Base-by-base conservation (phyloP, 2,888 invertebrate genomes). In the Synergus umbraculus region DNA sequence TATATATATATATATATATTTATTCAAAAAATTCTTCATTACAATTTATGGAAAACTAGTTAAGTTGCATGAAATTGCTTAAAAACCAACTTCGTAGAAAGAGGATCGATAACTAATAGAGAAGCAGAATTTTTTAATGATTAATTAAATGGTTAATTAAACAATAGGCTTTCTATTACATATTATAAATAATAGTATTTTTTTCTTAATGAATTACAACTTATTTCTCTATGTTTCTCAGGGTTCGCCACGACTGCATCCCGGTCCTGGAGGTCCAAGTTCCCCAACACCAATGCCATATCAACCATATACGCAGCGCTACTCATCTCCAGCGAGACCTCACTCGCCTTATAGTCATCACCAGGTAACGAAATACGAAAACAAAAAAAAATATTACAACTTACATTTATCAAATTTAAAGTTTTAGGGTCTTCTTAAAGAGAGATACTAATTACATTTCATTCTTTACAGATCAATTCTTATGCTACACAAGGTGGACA, bases 251-350 rank as follows among this genome's bases (percentile, higher is more conserved):
- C 89, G 92, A 85, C 87, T 91, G 85, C 92, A 92, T 83, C 89
- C 91, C 83, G 91, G 91, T 78, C 91, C 91, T 76, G 91, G 91
- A 82, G 91, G 91, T 80, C 91, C 91, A n/a, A 91, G 90, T 87
- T 91, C 92, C 81, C 91, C 92, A 69, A 91, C 91, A 69, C 90
- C 92, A 79, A 90, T 92, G 90, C 91, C 92, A 88, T 92, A 92
- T 89, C 92, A 91, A 84, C 91, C 92, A 78, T 92, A 92, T 80
- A 90, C 90, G 78, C 92, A 91, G 85, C 91, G 92, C 79, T 92
- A 92, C 84, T 89, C 92, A 73, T 91, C 92, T 83, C 90, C 92
- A 79, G 84, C 92, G 65, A 90, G 92, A 87, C 90, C 92, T 76
- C 92, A 92, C 76, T 89, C 92, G 77, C 92, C 92, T 41, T 92